Evolutionary conservation across 64 coral and sea anemone species (phyloP), one percentile per base, ranked within the genome.

Genomic region (Pachyseris speciosa): DNA sequence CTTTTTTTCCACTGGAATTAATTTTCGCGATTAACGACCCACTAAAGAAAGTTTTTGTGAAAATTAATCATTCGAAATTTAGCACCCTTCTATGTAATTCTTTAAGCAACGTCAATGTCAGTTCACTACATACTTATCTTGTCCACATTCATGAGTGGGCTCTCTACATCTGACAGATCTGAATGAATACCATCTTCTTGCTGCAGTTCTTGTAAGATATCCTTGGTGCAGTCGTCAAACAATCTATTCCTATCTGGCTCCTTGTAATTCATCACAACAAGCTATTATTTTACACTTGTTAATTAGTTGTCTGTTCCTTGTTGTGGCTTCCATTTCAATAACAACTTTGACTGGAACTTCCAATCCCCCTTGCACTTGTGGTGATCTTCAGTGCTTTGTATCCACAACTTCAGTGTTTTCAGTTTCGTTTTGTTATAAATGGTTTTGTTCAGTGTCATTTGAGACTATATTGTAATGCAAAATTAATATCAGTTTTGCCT

Each of bases 221-320:
- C 48, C 33, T 1, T 28, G n/a, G 50, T 83, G 37, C 57, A 66
- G 81, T 84, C 60, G 38, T 66, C 31, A 67, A 84, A 84, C 12
- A 66, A 13, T 38, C 81, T 33, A 84, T 66, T 64, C 36, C 9
- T 19, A 44, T 65, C 59, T 66, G 55, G 80, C 29, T 65, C 53
- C 37, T 84, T 84, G 37, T 84, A 84, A 84, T 64, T 63, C 1
- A 19, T 36, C 27, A 84, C 13, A 3, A 64, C 57, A 84, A 84
- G 29, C 80, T 84, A 6, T 84, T n/a, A n/a, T n/a, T n/a, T 66
- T 84, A 11, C 41, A 84, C 9, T 65, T 84, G 43, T 45, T 45
- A 6, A 45, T 11, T 45, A 45, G 41, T 81, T 33, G 1, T 81
- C 19, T 81, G 4, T 81, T 53, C 77, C 15, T 53, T 81, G 45